Conservation (phyloP, 2,797 vertebrate genomes). For the Ctenopoma kingsleyae region DNA sequence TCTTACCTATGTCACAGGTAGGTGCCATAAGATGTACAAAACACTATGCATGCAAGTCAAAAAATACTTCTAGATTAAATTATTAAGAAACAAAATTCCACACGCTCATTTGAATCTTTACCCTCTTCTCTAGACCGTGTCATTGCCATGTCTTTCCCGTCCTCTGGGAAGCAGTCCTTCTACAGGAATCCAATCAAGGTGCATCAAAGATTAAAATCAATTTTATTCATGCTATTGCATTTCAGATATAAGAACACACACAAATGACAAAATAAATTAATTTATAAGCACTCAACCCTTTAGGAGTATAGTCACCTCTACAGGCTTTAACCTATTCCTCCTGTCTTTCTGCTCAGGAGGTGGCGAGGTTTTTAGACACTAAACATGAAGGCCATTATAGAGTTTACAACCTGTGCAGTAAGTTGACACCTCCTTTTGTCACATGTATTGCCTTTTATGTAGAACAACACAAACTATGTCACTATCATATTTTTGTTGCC, state of each 20-base stretch:
- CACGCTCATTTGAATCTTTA: conserved; percentile 5
- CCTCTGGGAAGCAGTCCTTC: conserved; percentile 93
- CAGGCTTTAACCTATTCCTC: neutral
- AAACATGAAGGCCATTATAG: conserved; percentile 93
- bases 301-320: neutral
- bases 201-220: conserved; percentile 29
- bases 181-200: conserved; percentile 96
- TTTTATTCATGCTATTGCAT: neutral
- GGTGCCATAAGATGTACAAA: neutral
- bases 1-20: conserved; percentile 96
- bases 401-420: conserved; percentile 99
- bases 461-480: neutral
- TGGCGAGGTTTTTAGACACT: conserved; percentile 91
- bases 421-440: conserved; percentile 68
- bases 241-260: neutral
- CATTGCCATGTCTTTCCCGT: conserved; percentile 98
- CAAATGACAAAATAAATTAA: neutral
- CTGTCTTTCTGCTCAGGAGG: conserved; percentile 85
- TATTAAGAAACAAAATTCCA: fast-evolving
- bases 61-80: neutral
- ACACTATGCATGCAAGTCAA: neutral
- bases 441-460: neutral
- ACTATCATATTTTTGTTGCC: conserved; percentile 8
- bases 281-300: neutral
- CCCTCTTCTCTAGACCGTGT: conserved; percentile 86